A percentile compares a stretch with the other conserved stretches of the same genome.
These are phyloP conservation scores for Oxyteleia sp. DNA, from an alignment of 2,888 invertebrate species.

Conservation along the genomic window DNA sequence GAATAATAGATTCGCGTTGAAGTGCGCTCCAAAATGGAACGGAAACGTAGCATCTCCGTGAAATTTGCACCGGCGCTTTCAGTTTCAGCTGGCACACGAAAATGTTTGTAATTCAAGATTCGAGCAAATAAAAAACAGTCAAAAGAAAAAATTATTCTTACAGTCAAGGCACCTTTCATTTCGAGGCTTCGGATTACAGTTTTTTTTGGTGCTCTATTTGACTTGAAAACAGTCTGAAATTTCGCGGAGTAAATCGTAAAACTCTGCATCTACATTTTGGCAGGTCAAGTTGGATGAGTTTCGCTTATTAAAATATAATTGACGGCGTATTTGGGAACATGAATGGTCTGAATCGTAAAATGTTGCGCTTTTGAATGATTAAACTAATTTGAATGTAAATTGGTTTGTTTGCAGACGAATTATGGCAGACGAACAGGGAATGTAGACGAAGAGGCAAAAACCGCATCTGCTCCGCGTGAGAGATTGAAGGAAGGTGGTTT, in stretches of 20 bases:
- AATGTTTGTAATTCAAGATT: neutral
- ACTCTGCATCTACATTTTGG: neutral
- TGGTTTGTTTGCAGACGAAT: conserved; percentile 79
- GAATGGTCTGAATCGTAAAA: neutral
- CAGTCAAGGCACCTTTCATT: conserved; percentile 5
- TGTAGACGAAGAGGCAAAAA: conserved; percentile 81
- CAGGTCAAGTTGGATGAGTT: neutral
- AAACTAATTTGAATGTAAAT: conserved; percentile 28
- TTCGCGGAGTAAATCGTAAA: neutral
- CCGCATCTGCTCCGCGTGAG: conserved; percentile 79
- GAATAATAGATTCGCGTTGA: conserved; percentile 21
- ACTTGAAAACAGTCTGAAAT: neutral
- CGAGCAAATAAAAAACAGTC: neutral
- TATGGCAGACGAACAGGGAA: conserved; percentile 81
- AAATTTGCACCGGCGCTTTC: no score
- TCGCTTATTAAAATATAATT: neutral
- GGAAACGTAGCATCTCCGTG: no score
- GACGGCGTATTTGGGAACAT: neutral
- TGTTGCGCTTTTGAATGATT: neutral
- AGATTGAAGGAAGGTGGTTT: conserved; percentile 78
- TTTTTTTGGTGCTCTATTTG: neutral
- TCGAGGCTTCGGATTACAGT: neutral
- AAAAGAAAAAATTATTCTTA: neutral
- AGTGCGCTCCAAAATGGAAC: neutral
- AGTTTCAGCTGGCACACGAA: neutral